phyloP scores from a whole-genome alignment of 2,888 invertebrate species.

The Dendrolimus houi region DNA sequence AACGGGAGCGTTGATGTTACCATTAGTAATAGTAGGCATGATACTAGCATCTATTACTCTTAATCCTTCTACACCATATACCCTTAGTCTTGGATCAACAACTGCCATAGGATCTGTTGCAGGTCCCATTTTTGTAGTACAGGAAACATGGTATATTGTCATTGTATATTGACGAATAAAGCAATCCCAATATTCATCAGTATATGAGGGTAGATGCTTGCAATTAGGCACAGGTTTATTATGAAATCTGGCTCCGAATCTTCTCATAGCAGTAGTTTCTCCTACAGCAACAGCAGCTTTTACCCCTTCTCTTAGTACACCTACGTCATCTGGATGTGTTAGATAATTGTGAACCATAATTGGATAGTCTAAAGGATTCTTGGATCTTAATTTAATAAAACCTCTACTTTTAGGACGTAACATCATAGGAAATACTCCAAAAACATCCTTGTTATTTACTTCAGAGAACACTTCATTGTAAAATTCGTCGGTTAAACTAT shows the following conservation, averaged over 20 bases:
- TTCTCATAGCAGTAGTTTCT: conserved; percentile 85
- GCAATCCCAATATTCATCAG: conserved; percentile 93
- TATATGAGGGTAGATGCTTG: conserved; percentile 83
- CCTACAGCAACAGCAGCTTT: conserved; percentile 90
- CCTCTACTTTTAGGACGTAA: conserved; percentile 92
- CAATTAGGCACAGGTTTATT: conserved; percentile 87
- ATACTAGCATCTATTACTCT: conserved; percentile 92
- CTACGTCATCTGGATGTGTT: conserved; percentile 89
- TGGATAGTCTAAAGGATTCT: conserved; percentile 87
- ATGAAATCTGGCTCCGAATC: conserved; percentile 87
- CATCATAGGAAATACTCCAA: conserved; percentile 92
- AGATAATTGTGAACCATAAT: conserved; percentile 94
- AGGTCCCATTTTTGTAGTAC: conserved; percentile 91
- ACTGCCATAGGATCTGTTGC: conserved; percentile 85
- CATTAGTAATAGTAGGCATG: conserved; percentile 91
- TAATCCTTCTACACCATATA: conserved; percentile 85
- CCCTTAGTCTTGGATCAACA: conserved; percentile 85
- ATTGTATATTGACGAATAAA: conserved; percentile 88
- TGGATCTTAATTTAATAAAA: conserved; percentile 82
- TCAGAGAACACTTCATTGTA: conserved; percentile 85
- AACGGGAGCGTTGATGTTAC: conserved; percentile 91
- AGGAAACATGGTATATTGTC: conserved; percentile 91
- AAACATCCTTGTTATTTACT: conserved; percentile 85
- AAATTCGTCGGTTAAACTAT: conserved; percentile 88
- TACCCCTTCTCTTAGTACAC: conserved; percentile 89